Conservation (phyloP, 35 echinoderm and acorn worm species). For the Stichopus chloronotus region DNA sequence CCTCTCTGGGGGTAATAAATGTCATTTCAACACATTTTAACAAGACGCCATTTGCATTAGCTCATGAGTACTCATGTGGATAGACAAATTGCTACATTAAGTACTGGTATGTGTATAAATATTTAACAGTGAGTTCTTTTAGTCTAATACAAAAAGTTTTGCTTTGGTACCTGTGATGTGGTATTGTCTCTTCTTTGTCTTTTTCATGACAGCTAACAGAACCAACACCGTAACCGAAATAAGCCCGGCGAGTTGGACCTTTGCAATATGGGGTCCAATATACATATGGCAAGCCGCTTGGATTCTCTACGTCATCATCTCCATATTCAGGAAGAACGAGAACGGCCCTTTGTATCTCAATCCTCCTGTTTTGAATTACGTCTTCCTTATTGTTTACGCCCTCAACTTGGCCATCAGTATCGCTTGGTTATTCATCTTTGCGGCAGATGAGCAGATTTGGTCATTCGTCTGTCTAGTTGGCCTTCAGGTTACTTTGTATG, state of each 20-base stretch:
- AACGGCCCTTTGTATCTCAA: conserved; percentile 47
- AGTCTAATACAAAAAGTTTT: no score
- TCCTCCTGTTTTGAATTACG: conserved; percentile 67
- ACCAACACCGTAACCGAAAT: conserved; percentile 26
- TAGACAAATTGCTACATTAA: no score
- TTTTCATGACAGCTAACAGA: neutral
- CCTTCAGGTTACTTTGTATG: conserved; percentile 38
- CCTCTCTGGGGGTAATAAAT: no score
- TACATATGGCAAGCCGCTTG: conserved; percentile 74
- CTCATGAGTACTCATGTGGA: no score
- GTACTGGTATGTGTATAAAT: no score
- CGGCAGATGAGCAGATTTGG: conserved; percentile 33
- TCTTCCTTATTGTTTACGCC: conserved; percentile 64
- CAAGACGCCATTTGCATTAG: no score
- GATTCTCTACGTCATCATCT: conserved; percentile 39
- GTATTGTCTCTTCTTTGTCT: no score
- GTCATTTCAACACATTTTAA: no score
- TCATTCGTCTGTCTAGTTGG: conserved; percentile 11
- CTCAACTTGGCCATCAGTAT: conserved; percentile 63
- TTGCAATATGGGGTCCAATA: conserved; percentile 79
- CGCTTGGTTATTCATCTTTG: conserved; percentile 67
- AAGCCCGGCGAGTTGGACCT: conserved; percentile 78
- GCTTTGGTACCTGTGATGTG: no score
- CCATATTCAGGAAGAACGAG: conserved; percentile 25
- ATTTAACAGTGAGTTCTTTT: no score